A percentile compares a stretch with the other conserved stretches of the same genome.
These are phyloP conservation scores for Maccullochella peelii DNA, from an alignment of 2,113 vertebrate genomes.

Conservation along the genomic window DNA sequence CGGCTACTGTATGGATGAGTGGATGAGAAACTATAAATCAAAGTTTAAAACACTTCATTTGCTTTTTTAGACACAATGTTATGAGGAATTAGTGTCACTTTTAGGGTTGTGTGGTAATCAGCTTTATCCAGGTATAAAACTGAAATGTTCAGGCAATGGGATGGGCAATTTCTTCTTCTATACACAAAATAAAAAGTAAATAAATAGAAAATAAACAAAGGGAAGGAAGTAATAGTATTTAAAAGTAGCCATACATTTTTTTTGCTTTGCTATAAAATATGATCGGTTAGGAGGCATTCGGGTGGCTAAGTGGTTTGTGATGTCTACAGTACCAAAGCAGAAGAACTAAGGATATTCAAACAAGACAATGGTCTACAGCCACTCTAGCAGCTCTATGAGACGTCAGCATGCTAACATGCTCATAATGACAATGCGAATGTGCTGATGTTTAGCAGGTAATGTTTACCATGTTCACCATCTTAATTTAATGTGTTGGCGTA, in stretches of 20 bases:
- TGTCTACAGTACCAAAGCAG: neutral
- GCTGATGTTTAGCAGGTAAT: no score
- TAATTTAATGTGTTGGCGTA: no score
- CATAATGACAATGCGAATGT: neutral
- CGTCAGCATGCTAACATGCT: neutral
- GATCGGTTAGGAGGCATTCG: neutral
- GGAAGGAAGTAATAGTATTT: neutral
- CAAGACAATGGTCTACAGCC: neutral
- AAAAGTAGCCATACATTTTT: no score
- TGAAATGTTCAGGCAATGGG: neutral
- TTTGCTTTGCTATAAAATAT: neutral
- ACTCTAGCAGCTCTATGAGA: neutral
- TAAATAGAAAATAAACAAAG: neutral
- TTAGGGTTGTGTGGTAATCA: neutral
- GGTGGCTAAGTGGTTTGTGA: neutral
- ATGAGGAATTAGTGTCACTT: constrained; percentile 21
- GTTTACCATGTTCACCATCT: no score
- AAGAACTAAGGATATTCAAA: neutral
- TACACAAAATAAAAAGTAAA: no score
- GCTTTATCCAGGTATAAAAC: neutral
- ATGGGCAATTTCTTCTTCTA: neutral
- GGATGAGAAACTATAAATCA: constrained; percentile 43
- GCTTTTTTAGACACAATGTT: constrained; percentile 10
- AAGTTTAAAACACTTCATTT: constrained; percentile 31
- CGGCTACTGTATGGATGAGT: constrained; percentile 53